Base-by-base conservation (phyloP, 1,140 invertebrate genomes). In the Chelonus insularis region DNA sequence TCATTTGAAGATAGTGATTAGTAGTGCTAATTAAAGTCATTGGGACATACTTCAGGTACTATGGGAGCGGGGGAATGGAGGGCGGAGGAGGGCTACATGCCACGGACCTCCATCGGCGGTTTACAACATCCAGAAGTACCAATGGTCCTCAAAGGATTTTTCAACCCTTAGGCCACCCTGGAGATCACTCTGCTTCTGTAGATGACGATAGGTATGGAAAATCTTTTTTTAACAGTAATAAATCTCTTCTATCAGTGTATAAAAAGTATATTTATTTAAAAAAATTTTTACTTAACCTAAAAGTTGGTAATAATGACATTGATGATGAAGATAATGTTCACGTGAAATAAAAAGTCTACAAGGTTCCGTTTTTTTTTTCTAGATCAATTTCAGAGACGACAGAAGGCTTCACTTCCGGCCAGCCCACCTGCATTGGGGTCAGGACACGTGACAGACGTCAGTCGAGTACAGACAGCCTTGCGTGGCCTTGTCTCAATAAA, bases 21-120 rank as follows among this genome's bases (percentile, higher is more conserved):
- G n/a, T 18, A 45, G 43, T 45, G 25, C 18, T 36, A 39, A 71
- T 69, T 65, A 66, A 67, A 72, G 57, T 58, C 37, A 11, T 34
- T 55, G n/a, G n/a, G 5, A 43, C 56, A 41, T 65, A 51, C 56
- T 68, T 43, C 67, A 82, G 79, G 70, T 82, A 82, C 79, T 82
- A 82, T 82, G 79, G 79, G 78, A 82, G 73, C 73, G 72, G 78
- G 73, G 79, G 78, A 67, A 82, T 82, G 79, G 79, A 76, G 78
- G 78, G 74, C 76, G 78, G 78, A 78, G 79, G 78, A 82, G 78
- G 79, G 79, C 78, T 78, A 76, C 77, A 74, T 72, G 79, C 79
- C 77, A 79, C 76, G 76, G 74, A 81, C 70, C 74, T 80, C 76
- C 79, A 75, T 73, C 75, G 76, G 72, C 72, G 73, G 72, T 69